A percentile compares a stretch with the other conserved stretches of the same genome.
Evolutionary conservation across 2,888 invertebrate genomes (phyloP).

Genomic region (Unio delphinus): DNA sequence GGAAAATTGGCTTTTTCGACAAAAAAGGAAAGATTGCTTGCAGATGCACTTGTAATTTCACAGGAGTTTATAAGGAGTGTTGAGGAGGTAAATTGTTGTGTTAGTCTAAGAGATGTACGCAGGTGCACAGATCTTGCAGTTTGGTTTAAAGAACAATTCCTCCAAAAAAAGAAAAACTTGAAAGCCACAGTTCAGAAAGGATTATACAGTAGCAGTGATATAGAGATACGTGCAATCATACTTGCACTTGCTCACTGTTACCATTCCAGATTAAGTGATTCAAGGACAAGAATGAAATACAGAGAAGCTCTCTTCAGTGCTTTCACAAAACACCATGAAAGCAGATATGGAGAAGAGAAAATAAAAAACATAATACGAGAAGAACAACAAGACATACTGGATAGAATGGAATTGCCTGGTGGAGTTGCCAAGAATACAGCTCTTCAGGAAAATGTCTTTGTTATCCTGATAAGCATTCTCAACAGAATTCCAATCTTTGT

Average conservation of each 20-base stretch:
- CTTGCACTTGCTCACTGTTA: constrained; percentile 16
- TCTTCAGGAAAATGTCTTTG: constrained; percentile 26
- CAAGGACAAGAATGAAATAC: constrained; percentile 1
- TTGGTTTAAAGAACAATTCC: too few relatives aligned
- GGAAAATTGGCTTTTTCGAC: neutral
- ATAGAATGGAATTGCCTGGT: too few relatives aligned
- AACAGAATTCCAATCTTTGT: constrained; percentile 23
- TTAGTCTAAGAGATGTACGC: constrained; percentile 18
- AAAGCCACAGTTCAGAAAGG: too few relatives aligned
- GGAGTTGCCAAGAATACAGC: constrained; percentile 4
- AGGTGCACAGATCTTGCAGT: neutral
- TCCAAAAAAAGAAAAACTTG: neutral
- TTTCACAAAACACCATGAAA: neutral
- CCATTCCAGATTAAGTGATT: constrained; percentile 8
- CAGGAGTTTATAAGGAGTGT: constrained; percentile 11
- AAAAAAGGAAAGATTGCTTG: neutral
- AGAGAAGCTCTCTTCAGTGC: neutral
- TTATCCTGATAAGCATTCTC: constrained; percentile 18
- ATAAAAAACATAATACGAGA: constrained; percentile 6
- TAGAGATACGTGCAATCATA: constrained; percentile 1
- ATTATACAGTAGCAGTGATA: too few relatives aligned
- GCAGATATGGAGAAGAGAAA: neutral
- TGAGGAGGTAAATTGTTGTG: constrained; percentile 10
- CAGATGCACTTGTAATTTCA: constrained; percentile 8
- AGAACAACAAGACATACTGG: constrained; percentile 8